Evolutionary conservation across 2,113 vertebrate genomes (phyloP), one percentile per base, ranked within the genome.

Genomic region (Corythaixoides concolor): DNA sequence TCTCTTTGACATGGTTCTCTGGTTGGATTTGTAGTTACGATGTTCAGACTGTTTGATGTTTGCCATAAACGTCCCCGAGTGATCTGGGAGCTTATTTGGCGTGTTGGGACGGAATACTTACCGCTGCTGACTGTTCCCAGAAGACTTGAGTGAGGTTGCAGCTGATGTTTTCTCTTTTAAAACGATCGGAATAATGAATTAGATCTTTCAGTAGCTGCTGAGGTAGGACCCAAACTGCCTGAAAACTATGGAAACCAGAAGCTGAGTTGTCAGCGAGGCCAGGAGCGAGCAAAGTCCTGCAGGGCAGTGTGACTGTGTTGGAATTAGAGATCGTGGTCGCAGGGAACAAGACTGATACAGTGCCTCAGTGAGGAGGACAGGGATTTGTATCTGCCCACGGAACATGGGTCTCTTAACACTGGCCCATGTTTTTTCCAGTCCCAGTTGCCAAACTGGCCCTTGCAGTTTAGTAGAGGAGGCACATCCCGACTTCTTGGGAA

Each of bases 31-130:
- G 3, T 58, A 1, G 26, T 88, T 84, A 33, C 11, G 21, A 0
- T 6, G 49, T 37, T 80, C 37, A 55, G 37, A 2, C 27, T 43
- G 41, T 43, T 43, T 43, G 28, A 14, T 23, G 4, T 35, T 63
- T 60, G 56, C 11, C 49, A 2, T 67, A 5, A 43, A 23, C 0
- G 0, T 18, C 55, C 23, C 24, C 6, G 6, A 41, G 49, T 20
- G n/a, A 63, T 52, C 12, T 68, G 8, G 59, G 74, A 49, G n/a
- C 39, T 72, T 56, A 32, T 32, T 58, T 63, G 33, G 28, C 17
- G 9, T n/a, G 20, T 9, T 62, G 72, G 62, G 73, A 32, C 37
- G 47, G 19, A 49, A 73, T 41, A 17, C 32, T 55, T 58, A 23
- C 9, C 17, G 17, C n/a, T 90, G 64, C 30, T 49, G 59, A 55